Evolutionary conservation across 2,113 vertebrate species (phyloP), one percentile per base, ranked within the genome.

Genomic region (Vimba vimba): DNA sequence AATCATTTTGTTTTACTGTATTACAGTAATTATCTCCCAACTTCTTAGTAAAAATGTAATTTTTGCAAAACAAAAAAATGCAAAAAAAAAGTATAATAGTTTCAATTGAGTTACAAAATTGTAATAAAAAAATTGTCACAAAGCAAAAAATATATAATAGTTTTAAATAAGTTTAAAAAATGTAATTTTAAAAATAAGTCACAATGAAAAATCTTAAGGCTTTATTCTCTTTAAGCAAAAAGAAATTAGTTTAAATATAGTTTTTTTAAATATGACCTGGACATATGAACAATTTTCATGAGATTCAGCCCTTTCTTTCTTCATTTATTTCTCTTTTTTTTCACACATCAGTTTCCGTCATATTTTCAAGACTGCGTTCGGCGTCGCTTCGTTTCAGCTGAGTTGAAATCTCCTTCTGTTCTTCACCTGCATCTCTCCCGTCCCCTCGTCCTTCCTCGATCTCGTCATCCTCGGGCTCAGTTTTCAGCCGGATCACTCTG

Each of bases 331-430:
- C 13, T 9, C 17, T 12, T 33, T 4, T 60, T 21, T 45, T 39
- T 90, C 87, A 88, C 12, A 88, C 87, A 19, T 87, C 85, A 3
- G 85, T 87, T 80, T 90, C 89, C 0, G 87, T 86, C 89, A 90
- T 85, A 2, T 43, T 47, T 69, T 83, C 74, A 15, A 87, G 66
- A 7, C 76, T 30, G 62, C 68, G 71, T 82, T 88, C 82, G 15
- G 55, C 17, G 66, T 85, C 74, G 23, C 77, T 77, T 79, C 30
- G 19, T 80, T 73, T 59, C 8, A 39, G 27, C 79, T 79, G 15
- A 1, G 15, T 39, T 5, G 55, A 69, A 13, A 64, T 57, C 19
- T 55, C n/a, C 60, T 39, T 19, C 57, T 81, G 57, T 36, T 87
- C 82, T 30, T 88, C 85, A 55, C 30, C 62, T 71, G 77, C n/a